Conservation (phyloP, 2,888 invertebrate species). For the Rhamphomyia laevipes region DNA sequence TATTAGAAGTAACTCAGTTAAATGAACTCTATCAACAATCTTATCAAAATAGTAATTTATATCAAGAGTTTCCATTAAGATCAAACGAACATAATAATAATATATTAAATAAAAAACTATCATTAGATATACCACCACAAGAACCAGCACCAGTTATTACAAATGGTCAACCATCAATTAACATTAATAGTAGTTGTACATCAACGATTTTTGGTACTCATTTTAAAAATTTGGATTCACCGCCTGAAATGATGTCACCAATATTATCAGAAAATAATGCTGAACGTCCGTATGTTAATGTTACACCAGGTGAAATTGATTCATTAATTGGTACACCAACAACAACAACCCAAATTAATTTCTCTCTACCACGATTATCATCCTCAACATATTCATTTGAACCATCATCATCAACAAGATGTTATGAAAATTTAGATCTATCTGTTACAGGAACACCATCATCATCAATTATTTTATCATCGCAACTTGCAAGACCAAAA, state of each 20-base stretch:
- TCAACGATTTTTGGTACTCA: too few species aligned
- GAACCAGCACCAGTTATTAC: constrained; percentile 30
- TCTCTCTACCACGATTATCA: constrained; percentile 8
- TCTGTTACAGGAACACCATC: not conserved
- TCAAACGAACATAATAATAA: constrained; percentile 40
- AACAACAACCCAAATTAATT: constrained; percentile 8
- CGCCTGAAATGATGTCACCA: not conserved
- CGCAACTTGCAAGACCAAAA: too few species aligned
- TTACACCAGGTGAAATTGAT: constrained; percentile 31
- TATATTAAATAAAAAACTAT: constrained; percentile 26
- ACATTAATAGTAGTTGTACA: too few species aligned
- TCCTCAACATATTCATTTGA: constrained; percentile 3
- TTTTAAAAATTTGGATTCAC: not conserved
- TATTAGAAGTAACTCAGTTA: constrained; percentile 44
- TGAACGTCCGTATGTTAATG: constrained; percentile 36
- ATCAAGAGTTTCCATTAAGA: constrained; percentile 44
- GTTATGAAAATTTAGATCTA: constrained; percentile 20
- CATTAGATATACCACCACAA: constrained; percentile 31
- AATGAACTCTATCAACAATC: constrained; percentile 28
- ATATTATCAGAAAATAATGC: not conserved
- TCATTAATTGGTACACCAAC: constrained; percentile 8
- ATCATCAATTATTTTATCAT: too few species aligned
- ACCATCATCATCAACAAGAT: constrained; percentile 13
- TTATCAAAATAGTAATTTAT: constrained; percentile 41
- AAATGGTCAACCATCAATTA: not conserved